Evolutionary conservation across 2,888 invertebrate genomes (phyloP), one percentile per base, ranked within the genome.

Genomic region (Allolobophora icterica): DNA sequence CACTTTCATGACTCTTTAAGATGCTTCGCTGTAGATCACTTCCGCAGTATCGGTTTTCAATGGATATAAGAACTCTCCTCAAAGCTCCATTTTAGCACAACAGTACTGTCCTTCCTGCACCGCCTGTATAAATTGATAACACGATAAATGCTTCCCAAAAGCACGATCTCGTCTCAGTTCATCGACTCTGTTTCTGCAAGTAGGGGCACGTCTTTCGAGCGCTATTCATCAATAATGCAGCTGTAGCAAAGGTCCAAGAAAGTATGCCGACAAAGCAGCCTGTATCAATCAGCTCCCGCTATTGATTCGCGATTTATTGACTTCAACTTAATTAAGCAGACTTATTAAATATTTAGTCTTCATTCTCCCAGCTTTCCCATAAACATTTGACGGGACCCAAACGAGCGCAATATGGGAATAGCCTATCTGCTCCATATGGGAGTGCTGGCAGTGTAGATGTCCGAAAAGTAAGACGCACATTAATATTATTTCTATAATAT

Each of bases 91-190:
- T 71, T 71, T 71, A 45, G n/a, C 71, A 52, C 52, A 8, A 2
- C 52, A 24, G 24, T 13, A 2, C 52, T 52, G 24, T 13, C n/a
- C 71, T 71, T 71, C 13, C 71, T 3, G 30, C 8, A n/a, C 8
- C n/a, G 1, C n/a, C 71, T n/a, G 6, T n/a, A 71, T 30, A 71
- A 71, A n/a, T 1, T 30, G 30, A 8, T 4, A 52, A 71, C 3
- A n/a, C n/a, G 71, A 71, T 71, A n/a, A 71, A 30, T 71, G n/a
- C 71, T n/a, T 71, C n/a, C 71, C 71, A 71, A 71, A 71, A n/a
- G 71, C 71, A 30, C 71, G 8, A 71, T 71, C 71, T 71, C 8
- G 0, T 2, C 30, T 71, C 71, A 71, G 11, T n/a, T 71, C 21
- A 30, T 6, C 30, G n/a, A 71, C 71, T 30, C 30, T 8, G 71